Conservation (phyloP, 2,797 vertebrate species). For the Microhierax caerulescens region DNA sequence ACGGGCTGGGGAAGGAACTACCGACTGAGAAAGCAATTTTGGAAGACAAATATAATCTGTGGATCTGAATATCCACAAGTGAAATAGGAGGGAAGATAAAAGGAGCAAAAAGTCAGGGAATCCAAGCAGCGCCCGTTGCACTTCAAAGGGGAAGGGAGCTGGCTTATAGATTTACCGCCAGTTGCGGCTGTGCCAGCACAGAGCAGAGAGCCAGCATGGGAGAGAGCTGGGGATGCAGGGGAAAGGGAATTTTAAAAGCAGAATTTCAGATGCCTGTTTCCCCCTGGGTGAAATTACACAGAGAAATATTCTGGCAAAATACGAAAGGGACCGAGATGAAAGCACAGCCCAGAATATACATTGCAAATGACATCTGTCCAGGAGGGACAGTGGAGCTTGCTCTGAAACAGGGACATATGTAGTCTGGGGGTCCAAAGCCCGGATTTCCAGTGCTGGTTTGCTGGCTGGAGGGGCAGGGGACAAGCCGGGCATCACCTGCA, state of each 20-base stretch:
- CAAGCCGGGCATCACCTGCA: neutral
- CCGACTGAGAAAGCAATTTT: neutral
- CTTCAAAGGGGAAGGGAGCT: conserved; percentile 60
- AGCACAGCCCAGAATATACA: conserved; percentile 4
- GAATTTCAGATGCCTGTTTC: conserved; percentile 28
- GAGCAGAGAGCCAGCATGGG: conserved; percentile 10
- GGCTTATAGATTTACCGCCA: neutral
- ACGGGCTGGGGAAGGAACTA: neutral
- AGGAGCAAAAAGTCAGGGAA: conserved; percentile 51
- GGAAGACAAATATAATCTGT: conserved; percentile 37
- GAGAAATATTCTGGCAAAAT: conserved; percentile 61
- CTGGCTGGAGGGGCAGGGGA: neutral
- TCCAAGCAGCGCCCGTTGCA: neutral
- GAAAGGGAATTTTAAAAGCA: conserved; percentile 46
- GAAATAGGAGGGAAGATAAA: conserved; percentile 41
- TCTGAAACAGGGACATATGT: rapidly evolving
- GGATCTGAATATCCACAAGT: conserved; percentile 49
- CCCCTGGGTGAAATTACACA: conserved; percentile 59
- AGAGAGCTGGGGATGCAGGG: neutral
- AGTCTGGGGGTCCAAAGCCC: neutral
- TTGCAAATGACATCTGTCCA: conserved; percentile 34
- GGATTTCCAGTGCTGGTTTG: neutral
- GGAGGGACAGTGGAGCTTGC: neutral
- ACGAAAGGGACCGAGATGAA: conserved; percentile 59
- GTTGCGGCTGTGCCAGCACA: neutral